Base-by-base conservation (phyloP, 2,888 invertebrate species). In the Cephus pygmeus region DNA sequence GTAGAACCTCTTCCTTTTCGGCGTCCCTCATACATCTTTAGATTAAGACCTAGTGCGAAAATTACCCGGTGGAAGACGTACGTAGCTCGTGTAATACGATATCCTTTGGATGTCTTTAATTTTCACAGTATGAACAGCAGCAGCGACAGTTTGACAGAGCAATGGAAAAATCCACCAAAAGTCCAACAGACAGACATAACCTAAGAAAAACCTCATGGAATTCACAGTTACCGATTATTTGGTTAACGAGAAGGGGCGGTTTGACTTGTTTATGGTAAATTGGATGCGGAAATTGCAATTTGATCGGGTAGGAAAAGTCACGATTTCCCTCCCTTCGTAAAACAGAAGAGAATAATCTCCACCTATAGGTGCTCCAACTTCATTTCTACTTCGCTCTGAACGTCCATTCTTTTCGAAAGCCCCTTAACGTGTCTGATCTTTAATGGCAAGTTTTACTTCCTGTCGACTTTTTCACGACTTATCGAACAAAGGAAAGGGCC, bases 241-340 rank as follows among this genome's bases (percentile, higher is more conserved):
- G 81, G 81, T 84, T 88, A 87, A 87, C 87, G 86, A 88, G 84
- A 83, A 23, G 71, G 71, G 71, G 0, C n/a, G 0, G 87, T 82
- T 82, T 86, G 87, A 88, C 90, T 90, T 90, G 90, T 90, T 91
- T 90, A 91, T 90, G 90, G 90, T 89, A 90, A 91, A 91, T 90
- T 90, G 90, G 90, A 89, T 90, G 89, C 89, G 89, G 88, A 90
- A 90, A 90, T 91, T 90, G 90, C 88, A 87, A 84, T 86, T 85
- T 85, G 83, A 79, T 76, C 79, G 79, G 69, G 76, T 73, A 56
- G 23, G 35, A 23, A 56, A 56, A 56, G 56, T 56, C 56, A 56
- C 56, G 56, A 56, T 56, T 56, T 56, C 56, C 56, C 23, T 56
- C 6, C 23, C 56, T 23, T 56, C 56, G 2, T 56, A 9, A 56